Conservation (phyloP, 1,140 invertebrate genomes). For the Anastatus disparis region DNA sequence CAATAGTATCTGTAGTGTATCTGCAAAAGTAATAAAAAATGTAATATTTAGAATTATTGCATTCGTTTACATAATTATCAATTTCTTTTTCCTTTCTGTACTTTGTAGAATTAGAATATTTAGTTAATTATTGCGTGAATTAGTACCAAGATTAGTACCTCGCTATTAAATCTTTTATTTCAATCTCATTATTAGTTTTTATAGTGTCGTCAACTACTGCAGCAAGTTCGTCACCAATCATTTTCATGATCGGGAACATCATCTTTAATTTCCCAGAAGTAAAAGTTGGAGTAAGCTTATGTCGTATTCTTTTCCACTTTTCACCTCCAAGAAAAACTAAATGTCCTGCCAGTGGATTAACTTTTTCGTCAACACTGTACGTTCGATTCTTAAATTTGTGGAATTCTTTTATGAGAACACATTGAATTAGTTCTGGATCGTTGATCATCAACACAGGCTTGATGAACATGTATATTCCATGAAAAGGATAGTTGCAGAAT, state of each 20-base stretch:
- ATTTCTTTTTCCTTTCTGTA: too few relatives aligned
- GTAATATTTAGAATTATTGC: conserved; percentile 50
- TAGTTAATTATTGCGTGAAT: too few relatives aligned
- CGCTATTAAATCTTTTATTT: conserved; percentile 5
- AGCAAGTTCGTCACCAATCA: conserved; percentile 60
- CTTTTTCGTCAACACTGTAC: conserved; percentile 47
- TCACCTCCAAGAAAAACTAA: conserved; percentile 56
- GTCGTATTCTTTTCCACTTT: conserved; percentile 67
- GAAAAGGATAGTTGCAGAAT: conserved; percentile 33
- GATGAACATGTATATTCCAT: conserved; percentile 66
- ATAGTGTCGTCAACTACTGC: conserved; percentile 1
- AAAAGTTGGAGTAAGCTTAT: conserved; percentile 64
- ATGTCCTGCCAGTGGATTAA: conserved; percentile 54
- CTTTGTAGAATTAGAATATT: too few relatives aligned
- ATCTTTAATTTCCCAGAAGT: conserved; percentile 65
- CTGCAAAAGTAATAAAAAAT: neutral
- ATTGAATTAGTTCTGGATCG: conserved; percentile 65
- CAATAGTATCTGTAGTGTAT: neutral
- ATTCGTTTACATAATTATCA: neutral
- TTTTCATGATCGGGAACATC: conserved; percentile 62
- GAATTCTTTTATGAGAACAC: conserved; percentile 67
- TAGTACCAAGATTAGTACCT: too few relatives aligned
- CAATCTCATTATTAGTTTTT: neutral
- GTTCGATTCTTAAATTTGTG: conserved; percentile 61
- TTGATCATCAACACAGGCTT: conserved; percentile 58